A percentile compares a stretch with the other conserved stretches of the same genome.
phyloP scores from a whole-genome alignment of 2,888 invertebrate genomes.

The Drosophila atripex region DNA sequence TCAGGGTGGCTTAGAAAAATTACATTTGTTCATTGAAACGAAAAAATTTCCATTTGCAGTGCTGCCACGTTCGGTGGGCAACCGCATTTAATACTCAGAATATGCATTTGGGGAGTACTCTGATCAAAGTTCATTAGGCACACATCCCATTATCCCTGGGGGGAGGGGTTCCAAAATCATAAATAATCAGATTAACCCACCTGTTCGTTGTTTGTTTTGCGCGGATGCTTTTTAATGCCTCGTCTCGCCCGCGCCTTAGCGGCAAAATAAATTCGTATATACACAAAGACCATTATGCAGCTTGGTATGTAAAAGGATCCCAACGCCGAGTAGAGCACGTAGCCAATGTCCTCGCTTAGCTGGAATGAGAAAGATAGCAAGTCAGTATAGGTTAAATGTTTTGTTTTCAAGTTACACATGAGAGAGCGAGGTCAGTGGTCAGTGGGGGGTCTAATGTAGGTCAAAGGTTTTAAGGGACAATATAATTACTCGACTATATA shows the following conservation, averaged over 20 bases:
- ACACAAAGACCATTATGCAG: conserved; percentile 99
- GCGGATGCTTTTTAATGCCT: conserved; percentile 92
- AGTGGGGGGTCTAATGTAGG: conserved; percentile 1
- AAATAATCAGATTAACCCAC: conserved; percentile 64
- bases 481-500: not conserved
- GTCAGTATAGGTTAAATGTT: conserved; percentile 5
- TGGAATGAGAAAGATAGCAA: conserved; percentile 84
- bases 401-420: not conserved
- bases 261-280: conserved; percentile 98
- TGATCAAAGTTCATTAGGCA: conserved; percentile 43
- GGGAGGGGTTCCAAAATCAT: conserved; percentile 12
- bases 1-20: conserved; percentile 11
- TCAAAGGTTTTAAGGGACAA: not conserved
- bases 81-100: conserved; percentile 20
- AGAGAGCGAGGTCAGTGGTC: not conserved
- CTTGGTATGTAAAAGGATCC: conserved; percentile 99
- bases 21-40: conserved; percentile 56
- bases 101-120: conserved; percentile 17
- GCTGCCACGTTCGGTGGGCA: conserved; percentile 18
- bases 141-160: conserved; percentile 5
- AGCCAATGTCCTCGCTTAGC: conserved; percentile 98
- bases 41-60: conserved; percentile 54
- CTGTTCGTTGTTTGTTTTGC: conserved; percentile 85
- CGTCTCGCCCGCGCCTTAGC: conserved; percentile 96
- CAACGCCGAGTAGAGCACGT: conserved; percentile 98